phyloP scores from a whole-genome alignment of 2,797 vertebrate genomes.

The Coluber constrictor region DNA sequence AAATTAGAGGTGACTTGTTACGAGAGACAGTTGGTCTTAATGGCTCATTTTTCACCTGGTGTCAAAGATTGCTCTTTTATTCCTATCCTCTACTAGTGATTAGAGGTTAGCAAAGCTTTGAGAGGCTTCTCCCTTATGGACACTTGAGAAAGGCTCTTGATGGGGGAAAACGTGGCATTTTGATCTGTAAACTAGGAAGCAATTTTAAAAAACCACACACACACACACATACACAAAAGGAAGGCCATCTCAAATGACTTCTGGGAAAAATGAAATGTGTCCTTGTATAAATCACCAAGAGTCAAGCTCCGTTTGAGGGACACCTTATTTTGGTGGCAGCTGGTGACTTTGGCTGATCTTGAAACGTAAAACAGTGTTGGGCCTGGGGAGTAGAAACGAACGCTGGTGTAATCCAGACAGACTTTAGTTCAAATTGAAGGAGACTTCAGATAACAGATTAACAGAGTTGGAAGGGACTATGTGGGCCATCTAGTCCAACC shows the following conservation, averaged over 20 bases:
- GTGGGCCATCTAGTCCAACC: too few species aligned
- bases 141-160: not conserved
- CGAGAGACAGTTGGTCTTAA: slow-evolving; percentile 36
- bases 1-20: slow-evolving; percentile 41
- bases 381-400: not conserved
- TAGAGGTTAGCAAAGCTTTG: not conserved
- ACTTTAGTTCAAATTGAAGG: not conserved
- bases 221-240: not conserved
- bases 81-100: not conserved
- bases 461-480: too few species aligned
- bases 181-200: not conserved
- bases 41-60: slow-evolving; percentile 27
- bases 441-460: too few species aligned
- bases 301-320: not conserved
- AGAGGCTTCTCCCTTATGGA: not conserved
- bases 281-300: not conserved
- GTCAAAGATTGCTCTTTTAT: slow-evolving; percentile 16
- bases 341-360: not conserved
- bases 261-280: not conserved
- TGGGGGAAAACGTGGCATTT: not conserved
- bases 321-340: not conserved
- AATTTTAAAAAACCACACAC: not conserved
- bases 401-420: not conserved
- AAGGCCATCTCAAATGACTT: not conserved
- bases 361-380: not conserved